A percentile compares a stretch with the other conserved stretches of the same genome.
Conservation (phyloP, 2,113 vertebrate genomes). For the Melospiza georgiana region DNA sequence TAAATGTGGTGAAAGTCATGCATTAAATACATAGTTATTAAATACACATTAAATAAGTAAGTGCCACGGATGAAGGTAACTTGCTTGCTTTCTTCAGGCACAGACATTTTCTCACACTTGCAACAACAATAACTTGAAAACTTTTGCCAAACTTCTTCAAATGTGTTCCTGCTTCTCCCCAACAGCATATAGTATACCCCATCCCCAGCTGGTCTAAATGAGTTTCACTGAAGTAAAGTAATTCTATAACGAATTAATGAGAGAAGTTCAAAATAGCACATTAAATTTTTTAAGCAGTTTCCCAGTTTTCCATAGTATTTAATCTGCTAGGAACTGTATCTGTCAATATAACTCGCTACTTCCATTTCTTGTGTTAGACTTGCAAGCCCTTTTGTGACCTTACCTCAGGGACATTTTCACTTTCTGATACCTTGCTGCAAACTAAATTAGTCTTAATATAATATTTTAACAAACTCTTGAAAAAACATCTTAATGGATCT, state of each 20-base stretch:
- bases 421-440: background rate
- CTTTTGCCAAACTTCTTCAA: background rate
- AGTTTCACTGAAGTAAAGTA: background rate
- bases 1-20: accelerated
- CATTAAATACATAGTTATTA: background rate
- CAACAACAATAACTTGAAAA: background rate
- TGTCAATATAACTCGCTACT: background rate
- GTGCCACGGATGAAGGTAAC: background rate
- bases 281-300: background rate
- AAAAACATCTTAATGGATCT: background rate
- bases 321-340: background rate
- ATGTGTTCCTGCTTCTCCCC: background rate
- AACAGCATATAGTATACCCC: background rate
- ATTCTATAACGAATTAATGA: background rate
- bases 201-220: background rate
- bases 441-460: background rate
- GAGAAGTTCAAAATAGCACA: background rate
- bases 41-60: background rate
- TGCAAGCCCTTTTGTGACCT: background rate
- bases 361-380: background rate
- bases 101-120: background rate
- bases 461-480: background rate
- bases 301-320: background rate
- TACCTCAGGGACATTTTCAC: background rate
- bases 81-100: background rate